These are phyloP conservation scores for Lasiommata megera DNA, from an alignment of 2,888 invertebrate genomes.

Conservation along the genomic window DNA sequence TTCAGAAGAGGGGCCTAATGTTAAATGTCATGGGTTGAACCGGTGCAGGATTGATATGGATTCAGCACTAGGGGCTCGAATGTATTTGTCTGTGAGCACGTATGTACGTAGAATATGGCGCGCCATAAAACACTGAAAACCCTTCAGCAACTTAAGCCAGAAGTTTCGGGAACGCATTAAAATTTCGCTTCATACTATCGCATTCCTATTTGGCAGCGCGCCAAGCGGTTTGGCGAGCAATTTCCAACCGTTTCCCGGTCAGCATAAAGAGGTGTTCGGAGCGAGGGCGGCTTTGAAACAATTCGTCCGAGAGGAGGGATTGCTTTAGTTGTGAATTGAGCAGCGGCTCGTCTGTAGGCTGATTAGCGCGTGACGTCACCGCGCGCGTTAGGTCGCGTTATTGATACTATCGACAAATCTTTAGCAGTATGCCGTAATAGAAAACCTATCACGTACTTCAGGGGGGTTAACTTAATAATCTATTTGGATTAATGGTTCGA, in stretches of 20 bases:
- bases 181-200: slow-evolving; percentile 22
- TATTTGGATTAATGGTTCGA: too few species aligned
- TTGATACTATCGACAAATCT: too few species aligned
- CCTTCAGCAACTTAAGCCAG: background rate
- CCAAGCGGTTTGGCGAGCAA: background rate
- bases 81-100: background rate
- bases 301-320: slow-evolving; percentile 14
- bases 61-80: too few species aligned
- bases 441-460: too few species aligned
- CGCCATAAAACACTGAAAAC: background rate
- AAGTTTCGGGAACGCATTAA: slow-evolving; percentile 24
- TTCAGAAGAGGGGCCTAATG: too few species aligned
- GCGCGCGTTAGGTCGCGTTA: too few species aligned
- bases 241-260: background rate
- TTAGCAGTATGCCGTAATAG: too few species aligned
- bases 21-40: too few species aligned
- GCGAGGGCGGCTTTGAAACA: slow-evolving; percentile 12
- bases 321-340: slow-evolving; percentile 27
- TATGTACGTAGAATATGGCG: background rate
- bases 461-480: too few species aligned
- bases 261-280: background rate
- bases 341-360: slow-evolving; percentile 24
- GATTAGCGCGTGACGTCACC: slow-evolving; percentile 26
- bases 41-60: too few species aligned
- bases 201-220: slow-evolving; percentile 18